Conservation (phyloP, 2,113 vertebrate genomes). For the mouse (Mus musculus) region DNA sequence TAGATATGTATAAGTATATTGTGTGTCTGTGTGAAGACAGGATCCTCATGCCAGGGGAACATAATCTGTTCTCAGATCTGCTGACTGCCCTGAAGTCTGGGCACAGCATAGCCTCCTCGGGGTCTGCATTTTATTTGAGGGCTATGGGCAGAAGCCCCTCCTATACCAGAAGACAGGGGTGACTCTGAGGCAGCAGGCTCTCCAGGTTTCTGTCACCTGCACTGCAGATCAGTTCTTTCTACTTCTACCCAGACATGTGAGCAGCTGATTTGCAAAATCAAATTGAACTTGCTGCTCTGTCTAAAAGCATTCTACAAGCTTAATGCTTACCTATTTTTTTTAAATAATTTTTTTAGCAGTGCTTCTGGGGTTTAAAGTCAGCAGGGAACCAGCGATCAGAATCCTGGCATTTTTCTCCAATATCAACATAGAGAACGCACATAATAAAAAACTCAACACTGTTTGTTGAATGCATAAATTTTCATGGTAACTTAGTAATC, state of each 20-base stretch:
- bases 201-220: rapidly evolving
- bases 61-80: background rate
- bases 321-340: conserved; percentile 50
- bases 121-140: background rate
- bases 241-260: background rate
- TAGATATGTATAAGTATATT: background rate
- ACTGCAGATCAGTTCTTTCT: rapidly evolving
- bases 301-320: conserved; percentile 47
- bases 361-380: conserved; percentile 46
- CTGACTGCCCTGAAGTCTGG: background rate
- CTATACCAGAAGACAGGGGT: background rate
- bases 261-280: conserved; percentile 49
- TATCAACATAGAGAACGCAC: background rate
- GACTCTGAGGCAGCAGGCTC: rapidly evolving
- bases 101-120: background rate
- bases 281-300: conserved; percentile 29
- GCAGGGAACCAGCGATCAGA: conserved; percentile 30
- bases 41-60: background rate
- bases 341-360: conserved; percentile 42
- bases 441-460: conserved; percentile 41
- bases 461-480: conserved; percentile 56
- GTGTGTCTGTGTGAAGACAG: background rate
- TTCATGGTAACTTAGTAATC: conserved; percentile 53
- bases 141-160: background rate
- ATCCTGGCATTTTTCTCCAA: conserved; percentile 1